Evolutionary conservation across 2,888 invertebrate genomes (phyloP).

Genomic region (Meganola albula): DNA sequence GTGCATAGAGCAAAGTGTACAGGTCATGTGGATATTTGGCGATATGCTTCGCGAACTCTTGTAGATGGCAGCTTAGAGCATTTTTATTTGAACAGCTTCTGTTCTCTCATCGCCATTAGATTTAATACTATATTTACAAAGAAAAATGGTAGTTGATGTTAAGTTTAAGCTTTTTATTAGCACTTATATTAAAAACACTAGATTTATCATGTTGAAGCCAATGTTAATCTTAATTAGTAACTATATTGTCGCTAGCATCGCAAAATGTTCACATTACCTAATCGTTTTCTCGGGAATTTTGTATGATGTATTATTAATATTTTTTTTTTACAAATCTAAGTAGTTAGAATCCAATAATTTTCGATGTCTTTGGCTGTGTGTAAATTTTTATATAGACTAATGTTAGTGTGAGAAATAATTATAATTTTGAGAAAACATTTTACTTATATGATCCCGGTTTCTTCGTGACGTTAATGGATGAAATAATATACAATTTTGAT

Average conservation of each 20-base stretch:
- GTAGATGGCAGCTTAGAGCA: conserved; percentile 52
- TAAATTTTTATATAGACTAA: conserved; percentile 62
- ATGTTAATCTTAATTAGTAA: conserved; percentile 40
- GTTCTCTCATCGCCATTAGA: conserved; percentile 50
- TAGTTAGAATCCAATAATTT: conserved; percentile 69
- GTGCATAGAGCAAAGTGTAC: conserved; percentile 67
- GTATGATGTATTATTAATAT: conserved; percentile 51
- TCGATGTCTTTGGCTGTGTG: conserved; percentile 76
- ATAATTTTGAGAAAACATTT: conserved; percentile 72
- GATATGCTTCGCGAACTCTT: conserved; percentile 65
- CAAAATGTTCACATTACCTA: conserved; percentile 79
- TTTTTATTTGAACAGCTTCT: conserved; percentile 52
- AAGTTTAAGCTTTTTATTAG: conserved; percentile 47
- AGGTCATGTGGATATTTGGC: conserved; percentile 78
- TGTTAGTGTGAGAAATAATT: conserved; percentile 44
- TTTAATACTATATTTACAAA: conserved; percentile 56
- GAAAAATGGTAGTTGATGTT: conserved; percentile 69
- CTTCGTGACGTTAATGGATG: conserved; percentile 54
- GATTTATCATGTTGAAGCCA: conserved; percentile 40
- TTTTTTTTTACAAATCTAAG: conserved; percentile 57
- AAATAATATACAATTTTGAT: conserved; percentile 54
- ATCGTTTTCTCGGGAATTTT: conserved; percentile 41
- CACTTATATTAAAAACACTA: conserved; percentile 41
- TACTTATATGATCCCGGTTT: conserved; percentile 57
- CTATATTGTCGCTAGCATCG: conserved; percentile 71